Percentiles rank a stretch among this genome's conserved stretches.
Conservation (phyloP, 2,888 invertebrate genomes). For the Ryuthela nishihirai region DNA sequence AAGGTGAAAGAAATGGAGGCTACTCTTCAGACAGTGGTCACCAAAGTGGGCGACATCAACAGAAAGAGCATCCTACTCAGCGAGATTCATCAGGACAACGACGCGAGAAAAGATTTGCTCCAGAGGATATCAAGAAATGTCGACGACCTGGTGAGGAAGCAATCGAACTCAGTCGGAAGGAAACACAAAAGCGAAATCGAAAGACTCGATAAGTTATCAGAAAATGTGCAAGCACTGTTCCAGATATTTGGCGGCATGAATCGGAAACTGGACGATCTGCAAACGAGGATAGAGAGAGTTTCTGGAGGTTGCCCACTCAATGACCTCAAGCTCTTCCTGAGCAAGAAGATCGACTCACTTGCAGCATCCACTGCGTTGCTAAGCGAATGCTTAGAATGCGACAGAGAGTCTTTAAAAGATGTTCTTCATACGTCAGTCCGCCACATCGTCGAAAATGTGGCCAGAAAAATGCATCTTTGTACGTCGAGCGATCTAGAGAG, state of each 20-base stretch:
- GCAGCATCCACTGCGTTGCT: slow-evolving; percentile 20
- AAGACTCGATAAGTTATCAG: slow-evolving; percentile 25
- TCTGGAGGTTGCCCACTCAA: slow-evolving; percentile 15
- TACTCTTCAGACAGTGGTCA: slow-evolving; percentile 7
- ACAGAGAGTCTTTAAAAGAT: slow-evolving; percentile 24
- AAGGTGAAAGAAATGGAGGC: slow-evolving; percentile 50
- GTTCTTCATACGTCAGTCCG: slow-evolving; percentile 15
- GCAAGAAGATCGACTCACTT: slow-evolving; percentile 25
- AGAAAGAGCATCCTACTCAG: slow-evolving; percentile 22
- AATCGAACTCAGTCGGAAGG: slow-evolving; percentile 8
- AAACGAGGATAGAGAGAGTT: slow-evolving; percentile 21
- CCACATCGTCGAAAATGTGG: slow-evolving; percentile 24
- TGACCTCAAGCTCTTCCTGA: slow-evolving; percentile 29
- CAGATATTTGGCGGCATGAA: slow-evolving; percentile 28
- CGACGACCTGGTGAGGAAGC: slow-evolving; percentile 22
- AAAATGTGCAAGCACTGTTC: slow-evolving; percentile 31
- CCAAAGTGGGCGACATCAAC: slow-evolving; percentile 28
- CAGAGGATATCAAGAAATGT: slow-evolving; percentile 28
- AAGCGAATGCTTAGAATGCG: slow-evolving; percentile 30
- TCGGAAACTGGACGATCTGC: slow-evolving; percentile 29
- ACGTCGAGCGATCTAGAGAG: slow-evolving; percentile 14
- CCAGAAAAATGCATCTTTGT: slow-evolving; percentile 12
- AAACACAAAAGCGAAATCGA: slow-evolving; percentile 21
- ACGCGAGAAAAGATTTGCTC: slow-evolving; percentile 13
- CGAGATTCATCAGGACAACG: slow-evolving; percentile 28